A percentile compares a stretch with the other conserved stretches of the same genome.
These are phyloP conservation scores for Lemur catta DNA, from an alignment of 2,797 vertebrate species.

Conservation along the genomic window DNA sequence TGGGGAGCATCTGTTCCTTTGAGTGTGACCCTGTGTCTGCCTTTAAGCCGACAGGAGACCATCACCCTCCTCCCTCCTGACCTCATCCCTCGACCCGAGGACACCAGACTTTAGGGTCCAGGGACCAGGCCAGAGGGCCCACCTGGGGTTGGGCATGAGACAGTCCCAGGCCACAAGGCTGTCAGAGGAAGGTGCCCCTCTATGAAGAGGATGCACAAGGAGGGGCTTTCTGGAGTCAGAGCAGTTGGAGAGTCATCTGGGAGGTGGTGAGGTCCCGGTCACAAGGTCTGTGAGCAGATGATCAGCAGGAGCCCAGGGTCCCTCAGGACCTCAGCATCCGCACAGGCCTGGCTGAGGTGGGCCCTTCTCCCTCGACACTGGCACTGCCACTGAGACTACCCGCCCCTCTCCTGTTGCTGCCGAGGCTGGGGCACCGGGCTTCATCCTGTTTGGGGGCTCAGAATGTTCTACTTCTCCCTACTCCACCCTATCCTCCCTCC, in stretches of 20 bases:
- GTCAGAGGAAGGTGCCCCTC: not conserved
- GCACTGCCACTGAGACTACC: not conserved
- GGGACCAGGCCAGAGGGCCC: not conserved
- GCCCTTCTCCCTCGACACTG: not conserved
- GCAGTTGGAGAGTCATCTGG: not conserved
- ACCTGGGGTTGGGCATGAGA: rapidly evolving
- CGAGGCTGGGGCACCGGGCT: not conserved
- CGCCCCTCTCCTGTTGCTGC: not conserved
- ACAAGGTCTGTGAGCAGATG: not conserved
- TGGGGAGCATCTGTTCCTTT: not conserved
- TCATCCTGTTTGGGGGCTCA: not conserved
- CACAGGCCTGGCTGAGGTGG: not conserved
- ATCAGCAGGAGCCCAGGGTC: not conserved
- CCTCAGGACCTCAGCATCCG: not conserved
- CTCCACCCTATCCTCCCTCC: not conserved
- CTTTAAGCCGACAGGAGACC: not conserved
- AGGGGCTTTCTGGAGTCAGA: not conserved
- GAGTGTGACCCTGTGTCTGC: not conserved
- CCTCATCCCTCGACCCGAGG: not conserved
- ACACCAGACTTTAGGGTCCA: not conserved
- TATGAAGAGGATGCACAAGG: not conserved
- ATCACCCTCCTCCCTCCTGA: not conserved
- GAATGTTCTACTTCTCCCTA: not conserved
- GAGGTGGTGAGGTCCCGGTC: not conserved
- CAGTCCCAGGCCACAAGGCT: not conserved